Evolutionary conservation across 1,140 invertebrate species (phyloP).

Genomic region (Linepithema humile): DNA sequence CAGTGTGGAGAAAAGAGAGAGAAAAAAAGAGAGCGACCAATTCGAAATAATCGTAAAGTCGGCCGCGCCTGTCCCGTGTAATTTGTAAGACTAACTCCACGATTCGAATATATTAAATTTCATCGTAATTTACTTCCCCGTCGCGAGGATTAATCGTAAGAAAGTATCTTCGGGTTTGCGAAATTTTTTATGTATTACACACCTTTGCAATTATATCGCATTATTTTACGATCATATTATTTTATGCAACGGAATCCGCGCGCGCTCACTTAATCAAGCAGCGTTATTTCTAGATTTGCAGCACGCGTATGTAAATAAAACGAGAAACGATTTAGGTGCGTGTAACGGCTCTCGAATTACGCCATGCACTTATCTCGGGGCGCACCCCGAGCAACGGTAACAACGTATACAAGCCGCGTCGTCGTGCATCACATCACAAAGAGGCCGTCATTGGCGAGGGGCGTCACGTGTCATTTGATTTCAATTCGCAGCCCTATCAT

Average conservation of each 20-base stretch:
- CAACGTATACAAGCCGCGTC: background rate
- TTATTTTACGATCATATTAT: background rate
- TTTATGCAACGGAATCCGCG: background rate
- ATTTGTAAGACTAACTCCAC: constrained; percentile 25
- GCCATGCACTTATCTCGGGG: background rate
- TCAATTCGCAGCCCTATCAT: constrained; percentile 71
- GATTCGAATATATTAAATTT: constrained; percentile 29
- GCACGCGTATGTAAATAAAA: background rate
- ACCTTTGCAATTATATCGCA: background rate
- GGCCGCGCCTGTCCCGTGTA: constrained; percentile 27
- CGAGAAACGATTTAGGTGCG: background rate
- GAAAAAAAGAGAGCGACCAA: background rate
- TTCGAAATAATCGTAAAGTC: constrained; percentile 44
- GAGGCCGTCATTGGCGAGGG: constrained; percentile 60
- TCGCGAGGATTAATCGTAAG: background rate
- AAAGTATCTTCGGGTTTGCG: background rate
- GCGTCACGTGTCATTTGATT: constrained; percentile 79
- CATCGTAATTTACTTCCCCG: constrained; percentile 27
- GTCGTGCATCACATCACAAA: constrained; percentile 38
- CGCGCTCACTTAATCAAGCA: background rate
- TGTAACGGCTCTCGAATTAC: constrained; percentile 14
- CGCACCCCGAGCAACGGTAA: constrained; percentile 22
- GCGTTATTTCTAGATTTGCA: background rate
- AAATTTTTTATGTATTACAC: background rate
- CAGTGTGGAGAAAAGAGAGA: background rate